Base-by-base conservation (phyloP, 2,797 vertebrate genomes). In the Sebastes taczanowskii region DNA sequence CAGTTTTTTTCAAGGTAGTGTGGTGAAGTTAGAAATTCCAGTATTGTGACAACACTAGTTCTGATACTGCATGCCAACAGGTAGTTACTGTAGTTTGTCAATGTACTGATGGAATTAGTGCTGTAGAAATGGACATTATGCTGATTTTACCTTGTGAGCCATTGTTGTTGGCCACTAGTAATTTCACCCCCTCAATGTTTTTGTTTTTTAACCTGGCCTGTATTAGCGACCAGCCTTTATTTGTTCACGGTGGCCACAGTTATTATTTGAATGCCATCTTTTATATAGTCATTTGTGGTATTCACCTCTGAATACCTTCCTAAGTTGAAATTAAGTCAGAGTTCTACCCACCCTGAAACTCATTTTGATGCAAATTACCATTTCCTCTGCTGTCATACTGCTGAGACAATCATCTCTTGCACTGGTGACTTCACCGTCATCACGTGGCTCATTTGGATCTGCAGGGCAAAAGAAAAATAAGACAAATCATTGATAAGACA, bases 341-440 rank as follows among this genome's bases (percentile, higher is more conserved):
- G 22, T 38, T 62, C 52, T 18, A 46, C 29, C 4, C 10, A 59
- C 13, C 22, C 35, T 64, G 59, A 66, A 73, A 85, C 64, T 73
- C 8, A 68, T 4, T 16, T 38, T 55, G 78, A 59, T 30, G 49
- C n/a, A 71, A 81, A 29, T 49, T 61, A 75, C 71, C 68, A 6
- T 69, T 61, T 86, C 79, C 69, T 86, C 32, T 74, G 70, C 55
- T 25, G 34, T 61, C 7, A 9, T 6, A 30, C 11, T 62, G 67
- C 35, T 55, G 70, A 70, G 16, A 27, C 18, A 7, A 32, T 59
- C 20, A 1, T 23, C 29, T 66, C 1, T 11, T 42, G 5, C 70
- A 56, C 63, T 34, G 3, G 14, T 27, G 11, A 42, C 8, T 25
- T 66, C 5, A 14, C 4, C 7, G 3, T 68, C 52, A 20, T 22